phyloP scores from a whole-genome alignment of 2,888 invertebrate genomes.

The Spisula subtruncata region DNA sequence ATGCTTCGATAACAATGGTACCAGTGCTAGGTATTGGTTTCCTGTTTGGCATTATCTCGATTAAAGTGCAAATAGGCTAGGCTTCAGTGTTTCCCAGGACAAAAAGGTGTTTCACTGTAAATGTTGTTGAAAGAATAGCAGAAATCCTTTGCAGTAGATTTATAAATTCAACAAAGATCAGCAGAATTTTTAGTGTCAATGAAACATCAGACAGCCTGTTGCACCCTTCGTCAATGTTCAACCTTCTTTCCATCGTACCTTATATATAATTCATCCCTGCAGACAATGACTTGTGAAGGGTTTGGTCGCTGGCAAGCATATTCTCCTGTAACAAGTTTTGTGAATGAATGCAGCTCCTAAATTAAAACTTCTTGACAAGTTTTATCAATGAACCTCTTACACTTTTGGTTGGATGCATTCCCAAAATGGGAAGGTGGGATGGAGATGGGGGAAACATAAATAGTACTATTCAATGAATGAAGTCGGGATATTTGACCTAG shows the following conservation, averaged over 20 bases:
- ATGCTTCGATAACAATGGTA: no score
- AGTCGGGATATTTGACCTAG: neutral
- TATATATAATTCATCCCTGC: neutral
- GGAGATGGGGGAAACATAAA: neutral
- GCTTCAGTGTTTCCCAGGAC: no score
- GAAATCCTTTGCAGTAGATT: no score
- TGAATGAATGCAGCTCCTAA: neutral
- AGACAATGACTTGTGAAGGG: constrained; percentile 17
- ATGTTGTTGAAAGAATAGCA: no score
- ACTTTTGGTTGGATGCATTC: neutral
- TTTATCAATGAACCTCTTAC: neutral
- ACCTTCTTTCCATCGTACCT: neutral
- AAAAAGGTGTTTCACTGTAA: no score
- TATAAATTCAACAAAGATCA: no score
- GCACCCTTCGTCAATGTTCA: neutral
- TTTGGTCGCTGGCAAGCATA: neutral
- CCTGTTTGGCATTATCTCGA: no score
- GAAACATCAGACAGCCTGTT: neutral
- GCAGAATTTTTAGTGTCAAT: neutral
- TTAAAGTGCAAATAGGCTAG: no score
- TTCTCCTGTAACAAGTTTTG: neutral
- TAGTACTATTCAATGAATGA: neutral
- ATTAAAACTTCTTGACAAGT: constrained; percentile 17
- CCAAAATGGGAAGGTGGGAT: neutral
- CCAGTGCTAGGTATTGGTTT: no score